Percentiles rank a stretch among this genome's conserved stretches.
Conservation (phyloP, 2,113 vertebrate species). For the Python bivittatus region DNA sequence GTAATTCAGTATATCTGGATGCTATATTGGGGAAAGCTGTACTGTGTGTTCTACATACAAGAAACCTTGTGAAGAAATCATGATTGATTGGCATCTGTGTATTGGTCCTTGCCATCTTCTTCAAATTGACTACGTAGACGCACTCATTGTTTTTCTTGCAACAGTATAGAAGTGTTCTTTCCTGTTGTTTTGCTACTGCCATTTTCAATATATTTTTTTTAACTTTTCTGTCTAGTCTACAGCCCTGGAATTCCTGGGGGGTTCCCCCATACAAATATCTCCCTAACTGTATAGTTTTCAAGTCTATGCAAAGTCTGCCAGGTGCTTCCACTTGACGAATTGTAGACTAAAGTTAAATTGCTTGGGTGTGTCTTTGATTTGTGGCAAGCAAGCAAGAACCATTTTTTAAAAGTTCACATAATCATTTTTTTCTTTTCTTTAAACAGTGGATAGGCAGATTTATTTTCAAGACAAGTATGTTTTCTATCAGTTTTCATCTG, state of each 20-base stretch:
- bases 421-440: constrained; percentile 33
- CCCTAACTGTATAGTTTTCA: not conserved
- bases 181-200: not conserved
- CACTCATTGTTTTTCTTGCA: not conserved
- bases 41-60: not conserved
- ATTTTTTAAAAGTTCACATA: not conserved
- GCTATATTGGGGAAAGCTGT: not conserved
- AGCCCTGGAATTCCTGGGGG: not conserved
- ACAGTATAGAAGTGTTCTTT: not conserved
- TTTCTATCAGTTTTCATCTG: constrained; percentile 96
- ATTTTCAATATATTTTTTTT: not conserved
- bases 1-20: too few species aligned
- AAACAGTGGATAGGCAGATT: constrained; percentile 89
- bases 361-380: not conserved
- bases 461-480: constrained; percentile 90
- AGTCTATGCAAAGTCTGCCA: not conserved
- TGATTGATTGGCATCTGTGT: not conserved
- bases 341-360: not conserved
- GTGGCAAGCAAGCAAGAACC: not conserved
- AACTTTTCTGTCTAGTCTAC: not conserved
- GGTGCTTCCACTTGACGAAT: not conserved
- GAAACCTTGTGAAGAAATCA: not conserved
- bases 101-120: not conserved
- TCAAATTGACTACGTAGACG: not conserved
- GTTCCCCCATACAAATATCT: not conserved